These are phyloP conservation scores for Ditula angustiorana DNA, from an alignment of 2,888 invertebrate species.

Conservation along the genomic window DNA sequence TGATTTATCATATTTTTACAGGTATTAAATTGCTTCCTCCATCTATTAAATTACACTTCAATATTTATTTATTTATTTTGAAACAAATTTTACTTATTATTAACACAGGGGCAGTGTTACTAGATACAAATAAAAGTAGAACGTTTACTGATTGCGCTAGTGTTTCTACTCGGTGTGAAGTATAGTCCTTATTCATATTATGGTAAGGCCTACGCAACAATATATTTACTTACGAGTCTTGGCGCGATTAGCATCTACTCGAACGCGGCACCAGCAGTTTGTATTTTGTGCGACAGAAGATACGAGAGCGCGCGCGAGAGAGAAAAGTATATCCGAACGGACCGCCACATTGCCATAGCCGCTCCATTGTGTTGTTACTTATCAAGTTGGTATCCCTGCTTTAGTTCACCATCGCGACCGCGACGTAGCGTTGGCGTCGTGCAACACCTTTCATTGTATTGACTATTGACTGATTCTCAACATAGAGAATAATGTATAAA, in stretches of 20 bases:
- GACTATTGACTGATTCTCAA: slow-evolving; percentile 89
- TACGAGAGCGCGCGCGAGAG: slow-evolving; percentile 59
- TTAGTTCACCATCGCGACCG: slow-evolving; percentile 86
- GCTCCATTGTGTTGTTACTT: slow-evolving; percentile 27
- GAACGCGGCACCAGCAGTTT: slow-evolving; percentile 51
- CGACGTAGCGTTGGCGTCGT: slow-evolving; percentile 86
- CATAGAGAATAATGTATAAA: slow-evolving; percentile 87
- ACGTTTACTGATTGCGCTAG: background rate
- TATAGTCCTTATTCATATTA: background rate
- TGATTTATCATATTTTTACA: background rate
- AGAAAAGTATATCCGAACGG: slow-evolving; percentile 58
- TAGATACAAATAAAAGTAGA: slow-evolving; percentile 5
- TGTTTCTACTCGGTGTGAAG: background rate
- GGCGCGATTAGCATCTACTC: slow-evolving; percentile 16
- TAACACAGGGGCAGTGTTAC: background rate
- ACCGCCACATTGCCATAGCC: slow-evolving; percentile 72
- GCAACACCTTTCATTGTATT: slow-evolving; percentile 90
- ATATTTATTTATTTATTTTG: background rate
- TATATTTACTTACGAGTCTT: background rate
- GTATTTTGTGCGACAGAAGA: slow-evolving; percentile 51
- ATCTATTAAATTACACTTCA: background rate
- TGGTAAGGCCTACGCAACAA: background rate
- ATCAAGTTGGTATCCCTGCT: slow-evolving; percentile 73
- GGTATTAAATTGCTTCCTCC: background rate
- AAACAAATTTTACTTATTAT: background rate